A percentile compares a stretch with the other conserved stretches of the same genome.
phyloP scores from a whole-genome alignment of 64 coral and sea anemone species.

The Stylophora pistillata region DNA sequence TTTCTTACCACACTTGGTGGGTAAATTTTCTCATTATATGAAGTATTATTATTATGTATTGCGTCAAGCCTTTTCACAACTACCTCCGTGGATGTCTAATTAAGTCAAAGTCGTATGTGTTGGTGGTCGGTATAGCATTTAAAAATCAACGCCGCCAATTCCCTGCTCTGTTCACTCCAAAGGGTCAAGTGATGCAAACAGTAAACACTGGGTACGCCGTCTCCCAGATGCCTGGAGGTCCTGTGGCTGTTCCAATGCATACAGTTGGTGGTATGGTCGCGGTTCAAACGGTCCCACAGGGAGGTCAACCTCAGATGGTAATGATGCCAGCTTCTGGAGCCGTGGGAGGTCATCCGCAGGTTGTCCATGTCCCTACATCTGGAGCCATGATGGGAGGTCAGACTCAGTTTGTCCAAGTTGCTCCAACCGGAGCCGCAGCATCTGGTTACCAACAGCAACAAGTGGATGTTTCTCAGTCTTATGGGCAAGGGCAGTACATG shows the following conservation, averaged over 20 bases:
- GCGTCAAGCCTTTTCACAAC: too few species aligned
- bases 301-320: not conserved
- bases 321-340: not conserved
- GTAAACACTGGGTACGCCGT: not conserved
- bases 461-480: too few species aligned
- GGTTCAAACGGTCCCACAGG: not conserved
- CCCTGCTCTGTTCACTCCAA: not conserved
- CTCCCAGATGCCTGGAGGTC: not conserved
- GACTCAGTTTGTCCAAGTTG: not conserved
- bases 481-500: too few species aligned
- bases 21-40: too few species aligned
- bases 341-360: not conserved
- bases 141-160: too few species aligned
- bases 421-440: too few species aligned
- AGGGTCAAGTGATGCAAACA: not conserved
- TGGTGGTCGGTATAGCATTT: too few species aligned
- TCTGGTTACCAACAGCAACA: too few species aligned
- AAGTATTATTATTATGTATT: too few species aligned
- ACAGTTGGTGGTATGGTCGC: not conserved
- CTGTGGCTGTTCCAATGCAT: not conserved
- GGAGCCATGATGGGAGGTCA: not conserved
- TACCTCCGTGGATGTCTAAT: too few species aligned
- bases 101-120: too few species aligned
- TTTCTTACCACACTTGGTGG: too few species aligned
- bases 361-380: not conserved